Evolutionary conservation across 2,888 invertebrate genomes (phyloP).

Genomic region (Aspidiotus destructor): DNA sequence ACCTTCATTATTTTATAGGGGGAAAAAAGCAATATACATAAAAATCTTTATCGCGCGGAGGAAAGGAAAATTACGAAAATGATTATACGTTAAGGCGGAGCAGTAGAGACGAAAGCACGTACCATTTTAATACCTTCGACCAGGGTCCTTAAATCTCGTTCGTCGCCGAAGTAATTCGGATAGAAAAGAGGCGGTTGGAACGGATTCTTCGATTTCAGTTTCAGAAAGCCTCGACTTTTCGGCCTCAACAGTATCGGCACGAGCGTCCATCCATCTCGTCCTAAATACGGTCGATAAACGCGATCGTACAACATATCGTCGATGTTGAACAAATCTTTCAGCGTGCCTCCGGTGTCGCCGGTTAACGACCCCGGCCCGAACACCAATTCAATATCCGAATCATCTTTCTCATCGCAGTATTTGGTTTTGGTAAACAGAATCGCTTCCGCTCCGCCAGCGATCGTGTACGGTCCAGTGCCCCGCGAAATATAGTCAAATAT

Average conservation of each 20-base stretch:
- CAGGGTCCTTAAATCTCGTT: slow-evolving; percentile 53
- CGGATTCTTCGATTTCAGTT: slow-evolving; percentile 55
- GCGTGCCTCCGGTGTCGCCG: slow-evolving; percentile 45
- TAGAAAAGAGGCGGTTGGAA: slow-evolving; percentile 55
- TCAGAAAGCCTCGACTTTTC: slow-evolving; percentile 55
- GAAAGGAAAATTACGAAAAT: no score
- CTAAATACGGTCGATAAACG: slow-evolving; percentile 44
- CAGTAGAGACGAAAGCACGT: background rate
- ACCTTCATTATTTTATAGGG: no score
- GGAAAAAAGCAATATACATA: no score
- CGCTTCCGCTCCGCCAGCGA: slow-evolving; percentile 59
- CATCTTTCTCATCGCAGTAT: slow-evolving; percentile 48
- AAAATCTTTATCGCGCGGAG: no score
- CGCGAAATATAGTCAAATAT: slow-evolving; percentile 48
- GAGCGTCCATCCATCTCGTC: slow-evolving; percentile 48
- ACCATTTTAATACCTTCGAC: slow-evolving; percentile 53
- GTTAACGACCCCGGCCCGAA: slow-evolving; percentile 50
- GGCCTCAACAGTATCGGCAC: slow-evolving; percentile 58
- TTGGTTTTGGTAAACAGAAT: slow-evolving; percentile 54
- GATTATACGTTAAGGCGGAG: no score
- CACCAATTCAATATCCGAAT: slow-evolving; percentile 56
- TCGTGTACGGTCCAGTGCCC: slow-evolving; percentile 50
- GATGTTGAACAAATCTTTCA: slow-evolving; percentile 49
- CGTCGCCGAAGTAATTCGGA: slow-evolving; percentile 55
- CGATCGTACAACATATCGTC: slow-evolving; percentile 43